Base-by-base conservation (phyloP, 2,888 invertebrate genomes). In the Euclidia mi region DNA sequence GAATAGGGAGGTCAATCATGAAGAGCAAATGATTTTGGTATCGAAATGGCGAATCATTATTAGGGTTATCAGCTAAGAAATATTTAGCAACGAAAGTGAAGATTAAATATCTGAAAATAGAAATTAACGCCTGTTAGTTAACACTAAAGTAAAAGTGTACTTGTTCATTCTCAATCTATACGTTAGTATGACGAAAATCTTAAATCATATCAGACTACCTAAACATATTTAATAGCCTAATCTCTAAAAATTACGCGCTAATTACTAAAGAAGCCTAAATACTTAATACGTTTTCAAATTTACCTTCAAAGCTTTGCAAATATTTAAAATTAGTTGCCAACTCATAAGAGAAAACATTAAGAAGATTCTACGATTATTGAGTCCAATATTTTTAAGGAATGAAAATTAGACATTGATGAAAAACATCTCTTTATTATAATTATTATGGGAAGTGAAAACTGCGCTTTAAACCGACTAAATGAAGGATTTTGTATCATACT, bases 311-410 rank as follows among this genome's bases (percentile, higher is more conserved):
- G 14, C 32, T 11, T 11, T 34, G 10, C 2, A 25, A 34, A 12
- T 34, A 12, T 34, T 34, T 34, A 3, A 35, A 14, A 35, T 14
- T 35, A 14, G 35, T 35, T 15, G 6, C 35, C 15, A 35, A 35
- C 15, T 35, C 15, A 35, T 15, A 4, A 35, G 2, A 0, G 6
- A 12, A 35, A 35, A 15, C 15, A 12, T 15, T 9, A 35, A 9
- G 15, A 35, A 6, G 0, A 12, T 34, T 34, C 11, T 35, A 2
- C 3, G 15, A 35, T 15, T 10, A 9, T 15, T n/a, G n/a, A n/a
- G 15, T 6, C 14, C 2, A 15, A 9, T 14, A 15, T 35, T 15
- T 15, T 15, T 35, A 7, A 15, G 2, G 9, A 9, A 15, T 35
- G 15, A 2, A 1, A 15, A 25, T 25, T 25, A 25, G 20, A 7